Percentiles rank a stretch among this genome's conserved stretches.
Conservation (phyloP, 2,797 vertebrate species). For the Girardinus metallicus region DNA sequence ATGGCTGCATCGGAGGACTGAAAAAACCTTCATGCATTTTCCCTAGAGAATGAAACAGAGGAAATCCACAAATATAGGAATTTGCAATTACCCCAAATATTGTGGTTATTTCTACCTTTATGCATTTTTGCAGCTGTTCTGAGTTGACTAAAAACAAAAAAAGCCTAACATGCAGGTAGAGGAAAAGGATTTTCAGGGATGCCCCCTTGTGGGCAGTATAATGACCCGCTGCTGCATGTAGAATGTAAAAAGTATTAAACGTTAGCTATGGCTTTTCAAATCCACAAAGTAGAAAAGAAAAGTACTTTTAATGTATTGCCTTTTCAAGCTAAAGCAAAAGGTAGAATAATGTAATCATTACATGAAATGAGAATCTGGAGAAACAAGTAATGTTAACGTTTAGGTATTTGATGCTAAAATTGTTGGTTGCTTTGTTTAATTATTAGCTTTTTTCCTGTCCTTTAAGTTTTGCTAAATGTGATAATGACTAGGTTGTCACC, state of each 20-base stretch:
- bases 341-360: neutral
- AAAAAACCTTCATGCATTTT: constrained; percentile 78
- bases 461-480: constrained; percentile 8
- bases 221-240: constrained; percentile 11
- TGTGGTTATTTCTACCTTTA: neutral
- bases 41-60: constrained; percentile 67
- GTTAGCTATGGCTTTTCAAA: constrained; percentile 36
- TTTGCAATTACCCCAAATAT: neutral
- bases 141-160: neutral
- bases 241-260: constrained; percentile 40
- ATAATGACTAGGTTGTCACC: constrained; percentile 18
- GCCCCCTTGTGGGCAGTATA: constrained; percentile 51
- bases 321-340: constrained; percentile 21
- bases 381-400: neutral
- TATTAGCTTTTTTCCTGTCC: neutral
- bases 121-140: neutral
- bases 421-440: constrained; percentile 10
- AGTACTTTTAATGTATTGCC: constrained; percentile 7
- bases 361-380: constrained; percentile 3
- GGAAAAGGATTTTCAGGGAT: constrained; percentile 16
- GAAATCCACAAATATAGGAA: neutral
- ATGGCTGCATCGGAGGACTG: constrained; percentile 71
- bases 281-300: constrained; percentile 52
- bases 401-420: neutral
- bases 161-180: neutral